phyloP scores from a whole-genome alignment of 1,140 invertebrate species.

The Myzus persicae region DNA sequence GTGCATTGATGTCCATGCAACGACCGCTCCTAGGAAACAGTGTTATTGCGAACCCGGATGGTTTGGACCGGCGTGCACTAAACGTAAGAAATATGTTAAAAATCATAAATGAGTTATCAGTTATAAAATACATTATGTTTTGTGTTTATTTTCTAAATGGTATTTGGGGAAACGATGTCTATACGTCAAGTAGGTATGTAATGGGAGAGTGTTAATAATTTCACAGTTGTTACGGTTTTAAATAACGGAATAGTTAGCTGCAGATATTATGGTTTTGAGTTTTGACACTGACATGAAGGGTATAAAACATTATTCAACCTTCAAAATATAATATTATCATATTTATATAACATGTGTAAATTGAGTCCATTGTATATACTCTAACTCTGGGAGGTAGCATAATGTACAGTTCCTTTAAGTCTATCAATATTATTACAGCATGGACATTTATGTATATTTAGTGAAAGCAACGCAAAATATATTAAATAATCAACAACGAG shows the following conservation, averaged over 20 bases:
- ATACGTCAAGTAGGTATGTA: not conserved
- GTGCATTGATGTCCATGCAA: slow-evolving; percentile 81
- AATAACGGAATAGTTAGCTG: not conserved
- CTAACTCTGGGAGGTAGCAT: not conserved
- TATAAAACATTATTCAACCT: slow-evolving; percentile 20
- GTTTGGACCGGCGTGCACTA: slow-evolving; percentile 80
- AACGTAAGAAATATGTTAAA: slow-evolving; percentile 69
- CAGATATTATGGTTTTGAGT: not conserved
- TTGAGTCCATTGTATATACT: slow-evolving; percentile 20
- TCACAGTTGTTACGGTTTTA: not conserved
- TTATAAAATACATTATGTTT: not conserved
- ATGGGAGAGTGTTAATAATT: not conserved
- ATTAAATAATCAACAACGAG: not conserved
- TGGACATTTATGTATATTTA: not conserved
- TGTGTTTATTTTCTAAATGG: not conserved
- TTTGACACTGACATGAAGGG: not conserved
- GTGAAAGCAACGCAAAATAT: slow-evolving; percentile 11
- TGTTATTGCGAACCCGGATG: slow-evolving; percentile 91
- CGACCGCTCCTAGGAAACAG: slow-evolving; percentile 79
- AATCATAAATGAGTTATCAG: not conserved
- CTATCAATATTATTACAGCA: not conserved
- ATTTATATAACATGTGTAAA: slow-evolving; percentile 39
- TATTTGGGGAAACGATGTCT: not conserved
- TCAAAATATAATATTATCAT: not conserved
- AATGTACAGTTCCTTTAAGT: not conserved